Evolutionary conservation across 2,888 invertebrate species (phyloP), one percentile per base, ranked within the genome.

Genomic region (Scotopteryx bipunctaria): DNA sequence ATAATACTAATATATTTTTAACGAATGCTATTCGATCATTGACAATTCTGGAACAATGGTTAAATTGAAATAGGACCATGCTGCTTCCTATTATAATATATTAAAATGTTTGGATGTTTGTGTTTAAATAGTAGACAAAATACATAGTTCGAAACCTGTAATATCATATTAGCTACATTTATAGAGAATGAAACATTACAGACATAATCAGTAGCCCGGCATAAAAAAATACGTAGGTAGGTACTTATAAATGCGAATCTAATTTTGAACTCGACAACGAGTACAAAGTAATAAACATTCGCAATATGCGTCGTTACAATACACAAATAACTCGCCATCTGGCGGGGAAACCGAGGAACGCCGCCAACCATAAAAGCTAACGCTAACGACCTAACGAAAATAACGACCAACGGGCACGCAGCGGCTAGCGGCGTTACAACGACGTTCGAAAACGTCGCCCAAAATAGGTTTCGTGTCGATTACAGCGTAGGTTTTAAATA

Each of bases 381-480:
- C 64, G 64, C 61, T 80, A 81, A 82, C 81, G 83, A 63, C 33
- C 68, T 71, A 80, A 76, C 82, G 78, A 76, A 67, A 81, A 81
- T 83, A 85, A 82, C 82, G 84, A 69, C 78, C 69, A 72, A 72
- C 68, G 69, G 61, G 68, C 67, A 55, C 59, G 69, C 71, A 61
- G 68, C 72, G 71, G 65, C 71, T 71, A 69, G 66, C 72, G 70
- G 63, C 72, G 65, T 64, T 59, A 64, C 64, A 61, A 53, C 55
- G 60, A 64, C 72, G 70, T 70, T 78, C 56, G 64, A 78, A n/a
- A 61, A 53, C 55, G 60, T 64, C 72, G 70, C 71, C 78, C 56
- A 64, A 78, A 78, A 78, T 79, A 82, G 73, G 64, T 66, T 68
- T 38, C 57, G 71, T 73, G 73, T 74, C 69, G 48, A 73, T 75